Evolutionary conservation across 2,888 invertebrate genomes (phyloP), one percentile per base, ranked within the genome.

Genomic region (Nemotelus nigrinus): DNA sequence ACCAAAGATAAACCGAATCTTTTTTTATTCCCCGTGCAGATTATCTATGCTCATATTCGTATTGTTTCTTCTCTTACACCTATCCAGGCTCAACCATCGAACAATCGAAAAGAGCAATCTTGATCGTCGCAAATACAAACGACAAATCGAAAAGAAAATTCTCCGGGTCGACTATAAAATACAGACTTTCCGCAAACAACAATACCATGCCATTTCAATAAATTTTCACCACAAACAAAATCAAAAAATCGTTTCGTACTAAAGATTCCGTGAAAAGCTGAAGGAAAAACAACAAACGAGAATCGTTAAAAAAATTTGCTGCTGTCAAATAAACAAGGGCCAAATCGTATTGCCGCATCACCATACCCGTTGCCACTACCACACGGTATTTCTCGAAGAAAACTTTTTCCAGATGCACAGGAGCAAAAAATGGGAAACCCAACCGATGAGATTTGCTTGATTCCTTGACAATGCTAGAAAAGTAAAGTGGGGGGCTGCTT

Each of bases 271-370:
- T 45, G 55, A 43, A 3, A 70, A 70, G 47, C 58, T 43, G 25
- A 39, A 58, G 25, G 45, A 74, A 60, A 74, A 74, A 74, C 47
- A 60, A 41, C 43, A 47, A 74, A 70, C 55, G 55, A 55, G 55
- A 60, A 74, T 74, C 63, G 74, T 74, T 74, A 60, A 60, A 74
- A 74, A 60, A 72, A 72, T 50, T 47, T 72, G 72, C 74, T 60
- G 48, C 74, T 63, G 74, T 74, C 74, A 74, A 60, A 74, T 74
- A 74, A 74, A 74, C 74, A 74, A 74, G 63, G 50, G 47, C 47
- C 47, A 48, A 25, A 68, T 25, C 25, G 50, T 41, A 60, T 41
- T 41, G 70, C 70, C 44, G 55, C 41, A 55, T 7, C 47, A 70
- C 53, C 70, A 70, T 25, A 25, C 25, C 25, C 25, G 25, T 25